Evolutionary conservation across 1,140 invertebrate species (phyloP).

Genomic region (Drosophila obscura): DNA sequence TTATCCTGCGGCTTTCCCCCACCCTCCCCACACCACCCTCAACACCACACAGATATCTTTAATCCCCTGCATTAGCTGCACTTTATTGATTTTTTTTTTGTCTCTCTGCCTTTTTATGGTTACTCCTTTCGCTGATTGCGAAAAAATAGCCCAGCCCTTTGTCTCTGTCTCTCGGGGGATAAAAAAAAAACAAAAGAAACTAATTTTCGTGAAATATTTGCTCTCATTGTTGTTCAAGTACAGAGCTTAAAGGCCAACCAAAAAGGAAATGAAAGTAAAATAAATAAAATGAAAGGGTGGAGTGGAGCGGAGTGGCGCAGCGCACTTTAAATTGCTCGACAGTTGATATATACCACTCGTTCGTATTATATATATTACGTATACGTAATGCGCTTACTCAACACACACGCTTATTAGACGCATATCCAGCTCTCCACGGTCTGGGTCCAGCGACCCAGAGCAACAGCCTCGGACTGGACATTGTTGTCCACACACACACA

Average conservation of each 20-base stretch:
- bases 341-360: no score
- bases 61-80: conserved; percentile 44
- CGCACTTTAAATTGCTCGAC: conserved; percentile 15
- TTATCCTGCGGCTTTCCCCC: not conserved
- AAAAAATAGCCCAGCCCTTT: conserved; percentile 26
- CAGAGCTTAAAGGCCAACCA: conserved; percentile 33
- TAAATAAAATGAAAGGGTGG: no score
- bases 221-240: conserved; percentile 38
- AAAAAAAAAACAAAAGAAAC: conserved; percentile 47
- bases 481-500: conserved; percentile 38
- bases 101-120: conserved; percentile 32
- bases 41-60: conserved; percentile 8
- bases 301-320: not conserved
- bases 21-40: not conserved
- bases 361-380: conserved; percentile 60
- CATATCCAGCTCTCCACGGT: conserved; percentile 46
- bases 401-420: conserved; percentile 74
- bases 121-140: conserved; percentile 46
- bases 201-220: conserved; percentile 62
- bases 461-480: conserved; percentile 51
- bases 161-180: conserved; percentile 2
- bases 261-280: not conserved
- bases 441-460: conserved; percentile 20
- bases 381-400: conserved; percentile 71
- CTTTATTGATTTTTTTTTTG: conserved; percentile 39